These are phyloP conservation scores for Acanthurus leucopareius DNA, from an alignment of 2,797 vertebrate genomes.

Conservation along the genomic window DNA sequence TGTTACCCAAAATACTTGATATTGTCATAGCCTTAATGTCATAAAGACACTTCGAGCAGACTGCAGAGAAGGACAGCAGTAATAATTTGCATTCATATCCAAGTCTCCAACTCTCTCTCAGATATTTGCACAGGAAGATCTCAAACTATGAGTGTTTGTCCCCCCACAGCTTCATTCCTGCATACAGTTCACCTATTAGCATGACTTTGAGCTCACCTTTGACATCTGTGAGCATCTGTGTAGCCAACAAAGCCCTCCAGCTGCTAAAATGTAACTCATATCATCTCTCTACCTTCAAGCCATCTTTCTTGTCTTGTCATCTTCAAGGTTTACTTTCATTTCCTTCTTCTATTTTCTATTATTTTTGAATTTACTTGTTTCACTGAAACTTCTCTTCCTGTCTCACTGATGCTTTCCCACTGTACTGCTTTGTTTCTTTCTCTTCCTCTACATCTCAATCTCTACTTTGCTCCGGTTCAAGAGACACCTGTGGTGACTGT, in stretches of 20 bases:
- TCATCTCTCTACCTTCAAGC: slow-evolving; percentile 27
- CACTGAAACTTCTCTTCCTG: slow-evolving; percentile 13
- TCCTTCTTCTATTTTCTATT: background rate
- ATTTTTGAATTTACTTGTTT: slow-evolving; percentile 22
- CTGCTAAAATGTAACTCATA: slow-evolving; percentile 14
- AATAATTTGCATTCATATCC: slow-evolving; percentile 53
- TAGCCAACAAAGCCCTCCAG: slow-evolving; percentile 38
- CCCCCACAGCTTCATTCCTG: slow-evolving; percentile 17
- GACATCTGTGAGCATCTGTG: slow-evolving; percentile 23
- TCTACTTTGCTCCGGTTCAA: slow-evolving; percentile 27
- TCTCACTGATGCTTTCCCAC: background rate
- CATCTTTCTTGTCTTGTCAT: slow-evolving; percentile 40
- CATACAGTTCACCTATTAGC: slow-evolving; percentile 22
- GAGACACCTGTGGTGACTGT: slow-evolving; percentile 53
- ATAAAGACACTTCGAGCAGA: background rate
- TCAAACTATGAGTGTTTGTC: slow-evolving; percentile 48
- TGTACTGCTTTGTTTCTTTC: background rate
- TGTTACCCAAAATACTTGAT: no score
- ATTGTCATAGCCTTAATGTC: no score
- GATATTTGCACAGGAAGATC: slow-evolving; percentile 41
- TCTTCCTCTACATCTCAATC: slow-evolving; percentile 28
- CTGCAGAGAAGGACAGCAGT: slow-evolving; percentile 44
- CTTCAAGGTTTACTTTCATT: slow-evolving; percentile 28
- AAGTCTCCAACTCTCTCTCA: slow-evolving; percentile 26
- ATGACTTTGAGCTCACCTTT: slow-evolving; percentile 47